Conservation (phyloP, 2,888 invertebrate genomes). For the Drosophila neotestacea region DNA sequence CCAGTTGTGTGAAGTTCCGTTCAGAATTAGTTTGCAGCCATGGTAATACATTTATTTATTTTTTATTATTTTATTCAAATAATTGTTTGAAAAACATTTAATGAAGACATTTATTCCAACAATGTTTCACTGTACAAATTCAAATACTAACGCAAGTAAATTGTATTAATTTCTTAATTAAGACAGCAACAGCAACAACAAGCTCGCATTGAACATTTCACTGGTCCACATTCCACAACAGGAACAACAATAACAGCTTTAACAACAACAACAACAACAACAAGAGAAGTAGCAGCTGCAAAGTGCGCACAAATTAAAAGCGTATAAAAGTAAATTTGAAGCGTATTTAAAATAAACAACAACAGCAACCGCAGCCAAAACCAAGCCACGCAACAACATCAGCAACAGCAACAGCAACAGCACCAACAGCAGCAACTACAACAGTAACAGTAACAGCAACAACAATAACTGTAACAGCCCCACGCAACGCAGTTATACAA, state of each 20-base stretch:
- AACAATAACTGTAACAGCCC: constrained; percentile 15
- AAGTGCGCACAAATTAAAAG: constrained; percentile 72
- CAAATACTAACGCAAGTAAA: constrained; percentile 16
- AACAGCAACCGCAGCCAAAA: constrained; percentile 20
- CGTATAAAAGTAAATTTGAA: constrained; percentile 79
- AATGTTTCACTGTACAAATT: constrained; percentile 12
- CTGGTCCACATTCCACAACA: constrained; percentile 21
- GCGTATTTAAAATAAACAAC: constrained; percentile 70
- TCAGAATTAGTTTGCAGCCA: no score
- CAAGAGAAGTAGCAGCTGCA: constrained; percentile 10
- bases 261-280: not conserved
- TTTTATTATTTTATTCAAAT: no score
- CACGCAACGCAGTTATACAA: constrained; percentile 49
- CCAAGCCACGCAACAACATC: constrained; percentile 10
- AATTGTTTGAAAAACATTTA: no score
- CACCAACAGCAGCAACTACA: constrained; percentile 15
- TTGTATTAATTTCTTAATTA: constrained; percentile 58
- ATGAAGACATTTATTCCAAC: not conserved
- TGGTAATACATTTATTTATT: no score
- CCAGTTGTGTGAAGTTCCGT: no score
- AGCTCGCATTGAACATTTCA: constrained; percentile 21
- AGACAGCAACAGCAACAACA: constrained; percentile 29
- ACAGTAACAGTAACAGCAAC: not conserved
- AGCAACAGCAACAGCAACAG: constrained; percentile 10
- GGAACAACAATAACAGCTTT: constrained; percentile 11